phyloP scores from a whole-genome alignment of 2,888 invertebrate species.

The Pterobdella sp. region DNA sequence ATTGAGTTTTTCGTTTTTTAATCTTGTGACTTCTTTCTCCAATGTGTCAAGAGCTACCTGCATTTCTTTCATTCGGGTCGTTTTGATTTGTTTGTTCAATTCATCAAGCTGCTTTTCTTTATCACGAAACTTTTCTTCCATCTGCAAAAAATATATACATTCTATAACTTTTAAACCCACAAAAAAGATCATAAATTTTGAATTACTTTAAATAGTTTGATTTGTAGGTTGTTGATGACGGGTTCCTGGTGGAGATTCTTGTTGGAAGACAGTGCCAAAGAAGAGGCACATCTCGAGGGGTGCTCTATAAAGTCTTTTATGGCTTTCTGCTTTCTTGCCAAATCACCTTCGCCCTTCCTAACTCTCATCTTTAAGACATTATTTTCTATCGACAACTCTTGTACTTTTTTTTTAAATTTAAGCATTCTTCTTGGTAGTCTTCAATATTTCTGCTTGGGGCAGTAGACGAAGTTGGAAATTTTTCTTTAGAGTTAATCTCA shows the following conservation, averaged over 20 bases:
- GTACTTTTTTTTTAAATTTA: neutral
- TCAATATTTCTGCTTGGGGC: neutral
- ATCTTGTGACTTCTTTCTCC: conserved; percentile 2
- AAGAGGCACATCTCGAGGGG: neutral
- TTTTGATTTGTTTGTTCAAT: neutral
- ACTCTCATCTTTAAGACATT: neutral
- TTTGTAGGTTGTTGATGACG: conserved; percentile 1
- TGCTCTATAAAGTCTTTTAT: neutral
- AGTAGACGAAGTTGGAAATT: neutral
- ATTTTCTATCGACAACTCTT: neutral
- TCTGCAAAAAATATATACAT: neutral
- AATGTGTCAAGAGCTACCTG: neutral
- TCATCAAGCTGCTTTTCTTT: conserved; percentile 2
- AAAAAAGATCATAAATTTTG: neutral
- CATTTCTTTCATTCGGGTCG: neutral
- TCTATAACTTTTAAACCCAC: neutral
- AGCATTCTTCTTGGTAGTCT: conserved; percentile 1
- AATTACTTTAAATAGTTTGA: conserved; percentile 9
- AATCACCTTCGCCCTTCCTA: neutral
- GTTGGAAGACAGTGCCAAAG: neutral
- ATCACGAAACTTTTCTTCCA: neutral
- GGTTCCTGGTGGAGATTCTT: neutral
- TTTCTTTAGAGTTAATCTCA: neutral
- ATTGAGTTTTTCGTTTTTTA: neutral
- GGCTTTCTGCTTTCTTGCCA: neutral